Evolutionary conservation across 2,113 vertebrate species (phyloP).

Genomic region (Prionailurus bengalensis): DNA sequence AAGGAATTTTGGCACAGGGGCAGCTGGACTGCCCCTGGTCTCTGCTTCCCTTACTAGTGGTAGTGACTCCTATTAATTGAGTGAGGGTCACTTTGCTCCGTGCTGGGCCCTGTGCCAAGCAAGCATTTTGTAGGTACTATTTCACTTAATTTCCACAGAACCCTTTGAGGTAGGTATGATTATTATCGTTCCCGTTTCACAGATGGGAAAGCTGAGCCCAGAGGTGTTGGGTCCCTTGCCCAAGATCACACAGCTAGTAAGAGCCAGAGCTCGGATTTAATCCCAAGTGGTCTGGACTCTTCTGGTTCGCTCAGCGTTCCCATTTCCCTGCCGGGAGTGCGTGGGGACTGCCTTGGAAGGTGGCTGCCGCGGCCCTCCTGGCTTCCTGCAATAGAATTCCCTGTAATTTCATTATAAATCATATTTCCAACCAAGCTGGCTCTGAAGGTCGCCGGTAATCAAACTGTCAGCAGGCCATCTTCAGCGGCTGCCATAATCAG

Average conservation of each 20-base stretch:
- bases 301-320: not conserved
- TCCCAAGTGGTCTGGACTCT: not conserved
- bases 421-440: slow-evolving; percentile 61
- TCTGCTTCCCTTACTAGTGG: not conserved
- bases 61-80: not conserved
- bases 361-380: not conserved
- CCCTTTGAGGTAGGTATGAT: not conserved
- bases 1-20: not conserved
- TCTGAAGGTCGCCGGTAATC: slow-evolving; percentile 83
- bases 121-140: not conserved
- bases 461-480: slow-evolving; percentile 57
- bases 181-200: not conserved
- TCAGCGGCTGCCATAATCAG: not conserved
- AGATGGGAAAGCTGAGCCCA: not conserved
- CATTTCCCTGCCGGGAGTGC: not conserved
- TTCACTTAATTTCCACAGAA: not conserved
- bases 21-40: not conserved
- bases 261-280: not conserved
- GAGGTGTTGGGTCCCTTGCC: not conserved
- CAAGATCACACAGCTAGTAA: not conserved
- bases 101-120: not conserved
- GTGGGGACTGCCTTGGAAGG: not conserved
- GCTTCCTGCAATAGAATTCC: not conserved
- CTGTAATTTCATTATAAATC: slow-evolving; percentile 83
- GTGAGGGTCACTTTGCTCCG: accelerated